Base-by-base conservation (phyloP, 2,888 invertebrate species). In the Diplolepis rosae region DNA sequence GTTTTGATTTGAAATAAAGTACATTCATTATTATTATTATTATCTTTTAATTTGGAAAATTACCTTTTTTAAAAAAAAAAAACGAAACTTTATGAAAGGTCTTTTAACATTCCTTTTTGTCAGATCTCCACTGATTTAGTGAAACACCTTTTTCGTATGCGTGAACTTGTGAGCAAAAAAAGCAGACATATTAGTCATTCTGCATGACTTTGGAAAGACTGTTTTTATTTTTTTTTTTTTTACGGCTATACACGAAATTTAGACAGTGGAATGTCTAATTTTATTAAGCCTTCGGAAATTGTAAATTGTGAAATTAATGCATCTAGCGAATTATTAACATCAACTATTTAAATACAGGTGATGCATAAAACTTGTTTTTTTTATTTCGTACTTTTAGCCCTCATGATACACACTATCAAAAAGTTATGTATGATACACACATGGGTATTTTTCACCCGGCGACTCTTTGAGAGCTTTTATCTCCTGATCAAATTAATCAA, bases 311-410 rank as follows among this genome's bases (percentile, higher is more conserved):
- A 39, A 61, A n/a, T n/a, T n/a, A n/a, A 61, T 61, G 61, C 61
- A 61, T 61, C 61, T 22, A 24, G 27, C 39, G 61, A 35, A 61
- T 39, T 39, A 22, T 32, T 32, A 56, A 22, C 39, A 39, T 35
- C 61, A 61, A 61, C 61, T 61, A 61, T 61, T 61, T 61, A 61
- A 61, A 61, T 61, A 61, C 61, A 61, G 24, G 61, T 61, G 61
- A 39, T 61, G 61, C 61, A 61, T 61, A 24, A n/a, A 61, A 24
- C 4, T 2, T 9, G n/a, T 42, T 39, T 24, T 61, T 61, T 61
- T 61, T 0, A 4, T 39, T 15, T 39, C 22, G 0, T n/a, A 35
- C 6, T 5, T 52, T 27, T 6, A 6, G 1, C 13, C 15, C 13
- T 52, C 6, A 2, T 52, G n/a, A n/a, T n/a, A n/a, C n/a, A n/a